Percentiles rank a stretch among this genome's conserved stretches.
phyloP scores from a whole-genome alignment of 2,113 vertebrate genomes.

The Pungitius pungitius region DNA sequence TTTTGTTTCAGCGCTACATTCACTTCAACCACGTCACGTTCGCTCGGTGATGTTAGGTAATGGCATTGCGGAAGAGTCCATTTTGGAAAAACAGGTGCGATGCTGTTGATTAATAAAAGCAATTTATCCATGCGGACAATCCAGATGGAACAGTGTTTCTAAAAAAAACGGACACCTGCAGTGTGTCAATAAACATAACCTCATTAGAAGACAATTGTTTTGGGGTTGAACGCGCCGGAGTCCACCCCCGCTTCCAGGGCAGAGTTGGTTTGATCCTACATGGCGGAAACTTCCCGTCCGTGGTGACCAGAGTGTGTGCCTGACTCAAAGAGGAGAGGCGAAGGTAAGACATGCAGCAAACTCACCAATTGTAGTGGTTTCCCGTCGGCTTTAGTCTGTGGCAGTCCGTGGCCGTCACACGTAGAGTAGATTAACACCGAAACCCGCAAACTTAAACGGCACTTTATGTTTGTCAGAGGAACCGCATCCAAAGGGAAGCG shows the following conservation, averaged over 20 bases:
- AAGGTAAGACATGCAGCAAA: constrained; percentile 60
- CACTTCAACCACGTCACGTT: constrained; percentile 34
- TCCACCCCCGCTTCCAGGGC: background rate
- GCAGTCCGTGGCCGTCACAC: background rate
- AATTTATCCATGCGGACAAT: too few species aligned
- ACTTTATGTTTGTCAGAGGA: background rate
- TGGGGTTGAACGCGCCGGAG: fast-evolving
- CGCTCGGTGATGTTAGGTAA: constrained; percentile 32
- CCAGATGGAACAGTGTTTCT: background rate
- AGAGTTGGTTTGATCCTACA: constrained; percentile 54
- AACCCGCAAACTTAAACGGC: background rate
- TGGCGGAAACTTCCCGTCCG: constrained; percentile 75
- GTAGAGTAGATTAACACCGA: fast-evolving
- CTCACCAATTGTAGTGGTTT: background rate
- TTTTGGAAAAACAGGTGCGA: background rate
- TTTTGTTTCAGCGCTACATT: constrained; percentile 48
- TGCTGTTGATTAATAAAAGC: background rate
- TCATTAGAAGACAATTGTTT: fast-evolving
- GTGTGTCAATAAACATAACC: background rate
- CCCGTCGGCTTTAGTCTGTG: background rate
- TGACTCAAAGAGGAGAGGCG: constrained; percentile 41
- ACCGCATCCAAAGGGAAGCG: background rate
- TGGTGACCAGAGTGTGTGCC: constrained; percentile 41
- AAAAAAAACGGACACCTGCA: fast-evolving
- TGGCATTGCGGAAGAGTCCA: constrained; percentile 17